phyloP scores from a whole-genome alignment of 2,888 invertebrate species.

The Cheilosia vernalis region DNA sequence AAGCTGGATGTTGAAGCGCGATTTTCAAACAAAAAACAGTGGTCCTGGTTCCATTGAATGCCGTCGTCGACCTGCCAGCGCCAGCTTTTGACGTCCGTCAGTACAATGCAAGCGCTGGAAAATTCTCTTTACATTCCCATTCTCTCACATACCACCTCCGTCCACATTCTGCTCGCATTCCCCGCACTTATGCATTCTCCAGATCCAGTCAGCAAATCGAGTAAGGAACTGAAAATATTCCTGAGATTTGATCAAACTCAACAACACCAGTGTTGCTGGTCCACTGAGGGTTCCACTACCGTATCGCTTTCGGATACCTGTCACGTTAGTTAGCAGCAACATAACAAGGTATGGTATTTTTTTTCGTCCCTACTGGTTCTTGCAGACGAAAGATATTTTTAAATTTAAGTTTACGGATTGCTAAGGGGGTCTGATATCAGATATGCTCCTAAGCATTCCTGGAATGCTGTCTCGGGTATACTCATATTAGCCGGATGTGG shows the following conservation, averaged over 20 bases:
- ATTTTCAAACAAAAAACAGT: constrained; percentile 2
- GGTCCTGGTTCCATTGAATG: background rate
- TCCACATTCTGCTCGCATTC: background rate
- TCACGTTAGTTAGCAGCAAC: constrained; percentile 39
- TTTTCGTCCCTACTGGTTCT: background rate
- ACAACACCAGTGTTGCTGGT: background rate
- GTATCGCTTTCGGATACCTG: constrained; percentile 37
- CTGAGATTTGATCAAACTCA: constrained; percentile 17
- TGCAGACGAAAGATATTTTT: constrained; percentile 11
- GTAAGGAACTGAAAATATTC: constrained; percentile 23
- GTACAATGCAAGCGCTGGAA: constrained; percentile 9
- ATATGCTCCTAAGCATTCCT: constrained; percentile 35
- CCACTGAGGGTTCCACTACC: background rate
- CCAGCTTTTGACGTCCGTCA: constrained; percentile 5
- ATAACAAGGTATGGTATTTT: background rate
- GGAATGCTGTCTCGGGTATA: constrained; percentile 27
- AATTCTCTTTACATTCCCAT: background rate
- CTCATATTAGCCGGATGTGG: constrained; percentile 31
- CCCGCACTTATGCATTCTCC: background rate
- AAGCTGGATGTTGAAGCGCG: background rate
- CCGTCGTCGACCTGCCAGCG: background rate
- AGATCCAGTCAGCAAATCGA: constrained; percentile 8
- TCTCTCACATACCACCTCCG: background rate
- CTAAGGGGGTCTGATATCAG: background rate
- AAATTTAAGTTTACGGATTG: constrained; percentile 35